Percentiles rank a stretch among this genome's conserved stretches.
Conservation (phyloP, 2,797 vertebrate species). For the Limnodromus scolopaceus region DNA sequence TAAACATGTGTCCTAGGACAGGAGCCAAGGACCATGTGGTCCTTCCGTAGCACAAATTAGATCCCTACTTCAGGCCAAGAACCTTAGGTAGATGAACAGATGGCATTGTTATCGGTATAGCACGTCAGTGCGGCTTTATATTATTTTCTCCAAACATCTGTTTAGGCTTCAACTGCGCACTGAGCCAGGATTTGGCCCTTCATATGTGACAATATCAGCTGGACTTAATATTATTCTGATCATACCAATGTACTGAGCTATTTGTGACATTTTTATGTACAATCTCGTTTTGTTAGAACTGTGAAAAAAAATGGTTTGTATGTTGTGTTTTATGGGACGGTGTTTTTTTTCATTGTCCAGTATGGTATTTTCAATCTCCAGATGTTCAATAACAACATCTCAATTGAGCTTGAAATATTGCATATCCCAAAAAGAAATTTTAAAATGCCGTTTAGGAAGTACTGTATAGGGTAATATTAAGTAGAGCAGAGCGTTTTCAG, state of each 20-base stretch:
- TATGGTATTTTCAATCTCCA: not conserved
- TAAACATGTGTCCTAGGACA: not conserved
- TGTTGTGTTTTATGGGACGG: constrained; percentile 43
- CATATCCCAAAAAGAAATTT: constrained; percentile 3
- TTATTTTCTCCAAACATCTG: not conserved
- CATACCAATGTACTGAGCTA: constrained; percentile 16
- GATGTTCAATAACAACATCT: constrained; percentile 1
- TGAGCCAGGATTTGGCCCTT: constrained; percentile 49
- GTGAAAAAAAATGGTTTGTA: constrained; percentile 69
- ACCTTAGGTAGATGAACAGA: not conserved
- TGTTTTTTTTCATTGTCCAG: constrained; percentile 34
- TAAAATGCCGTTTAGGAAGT: constrained; percentile 24
- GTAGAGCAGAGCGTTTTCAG: not conserved
- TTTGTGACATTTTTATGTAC: constrained; percentile 47
- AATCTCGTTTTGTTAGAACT: constrained; percentile 56
- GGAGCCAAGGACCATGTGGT: not conserved
- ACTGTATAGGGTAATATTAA: not conserved
- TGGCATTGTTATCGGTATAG: not conserved
- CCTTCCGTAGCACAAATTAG: not conserved
- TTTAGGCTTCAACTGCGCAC: not conserved
- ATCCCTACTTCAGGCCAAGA: not conserved
- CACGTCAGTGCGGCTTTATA: not conserved
- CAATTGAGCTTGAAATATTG: not conserved
- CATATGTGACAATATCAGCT: constrained; percentile 29
- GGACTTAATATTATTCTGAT: constrained; percentile 56